Evolutionary conservation across 2,797 vertebrate genomes (phyloP), one percentile per base, ranked within the genome.

Genomic region (Rhabdomys pumilio): DNA sequence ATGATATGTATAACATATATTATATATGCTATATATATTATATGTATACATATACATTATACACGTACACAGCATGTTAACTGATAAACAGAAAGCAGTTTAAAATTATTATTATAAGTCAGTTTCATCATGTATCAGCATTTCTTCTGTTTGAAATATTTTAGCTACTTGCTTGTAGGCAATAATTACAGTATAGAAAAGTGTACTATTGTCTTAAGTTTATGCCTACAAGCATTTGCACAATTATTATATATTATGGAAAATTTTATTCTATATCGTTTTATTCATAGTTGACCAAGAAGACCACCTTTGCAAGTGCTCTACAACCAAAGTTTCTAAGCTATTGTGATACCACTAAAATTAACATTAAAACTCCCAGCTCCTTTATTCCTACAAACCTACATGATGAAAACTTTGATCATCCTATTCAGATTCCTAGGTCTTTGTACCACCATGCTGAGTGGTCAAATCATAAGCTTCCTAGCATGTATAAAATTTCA

Each of bases 71-170:
- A 76, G 7, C 24, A 84, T 4, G 63, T 20, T 50, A 2, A 19
- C 31, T 79, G 47, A 6, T 50, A 92, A 82, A 50, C 55, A 65
- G 0, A 79, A 90, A 76, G 1, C 31, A 73, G 24, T 50, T n/a
- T 63, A 81, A 81, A 87, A 61, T 29, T 2, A 44, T 26, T 50
- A 38, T 26, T 50, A 29, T 61, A 13, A 75, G 29, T 88, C 5
- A 38, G 4, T 38, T 80, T 38, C 20, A 80, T 80, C 15, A 80
- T 63, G 19, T 22, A 13, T 50, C 90, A 69, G 2, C 9, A 69
- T 94, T 82, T 90, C 34, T 72, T 85, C 53, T 89, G 0, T 92
- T 44, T 75, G 31, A 85, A 94, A 31, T 13, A 29, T 81, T 82
- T 63, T 31, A 80, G 13, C 2, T 34, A 1, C 50, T 89, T 50